Base-by-base conservation (phyloP, 2,888 invertebrate genomes). In the Lucinisca nassula region DNA sequence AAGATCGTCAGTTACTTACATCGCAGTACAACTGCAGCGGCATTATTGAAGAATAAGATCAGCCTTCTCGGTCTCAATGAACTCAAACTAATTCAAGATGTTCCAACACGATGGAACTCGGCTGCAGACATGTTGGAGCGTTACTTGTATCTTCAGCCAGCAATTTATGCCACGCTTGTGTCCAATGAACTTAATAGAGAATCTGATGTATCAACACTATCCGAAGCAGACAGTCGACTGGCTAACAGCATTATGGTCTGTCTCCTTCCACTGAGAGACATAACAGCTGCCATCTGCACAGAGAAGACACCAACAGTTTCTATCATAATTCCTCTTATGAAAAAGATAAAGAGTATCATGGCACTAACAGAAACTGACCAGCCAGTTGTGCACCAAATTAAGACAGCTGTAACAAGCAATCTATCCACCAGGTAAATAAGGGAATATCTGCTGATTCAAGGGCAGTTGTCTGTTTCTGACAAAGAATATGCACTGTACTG, bases 51-150 rank as follows among this genome's bases (percentile, higher is more conserved):
- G 32, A 4, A 8, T 6, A 83, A 83, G 27, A 72, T 55, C 4
- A 78, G 58, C 37, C 55, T 73, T 4, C 58, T 83, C 6, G 72
- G 72, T 1, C 35, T 83, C 3, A 38, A 27, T 2, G 24, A 74
- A 21, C 83, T 58, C 2, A 83, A 83, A 79, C 58, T 83, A 0
- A 78, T 79, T 10, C 51, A 49, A 40, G 83, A 78, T 67, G 83
- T 83, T 1, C 27, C 72, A 32, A 83, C 83, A 24, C 30, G 83
- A 32, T 83, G 83, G 83, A 83, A 83, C 30, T 67, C 67, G 0
- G 67, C 72, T 4, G 76, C 77, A 32, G 82, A 86, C n/a, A 86
- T 86, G 82, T 24, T 86, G 10, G 79, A 83, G 21, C 72, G 85
- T 0, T 85, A 76, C 35, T 37, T 85, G 0, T 17, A 77, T 2